These are phyloP conservation scores for Alentia gelatinosa DNA, from an alignment of 2,888 invertebrate species.

Conservation along the genomic window DNA sequence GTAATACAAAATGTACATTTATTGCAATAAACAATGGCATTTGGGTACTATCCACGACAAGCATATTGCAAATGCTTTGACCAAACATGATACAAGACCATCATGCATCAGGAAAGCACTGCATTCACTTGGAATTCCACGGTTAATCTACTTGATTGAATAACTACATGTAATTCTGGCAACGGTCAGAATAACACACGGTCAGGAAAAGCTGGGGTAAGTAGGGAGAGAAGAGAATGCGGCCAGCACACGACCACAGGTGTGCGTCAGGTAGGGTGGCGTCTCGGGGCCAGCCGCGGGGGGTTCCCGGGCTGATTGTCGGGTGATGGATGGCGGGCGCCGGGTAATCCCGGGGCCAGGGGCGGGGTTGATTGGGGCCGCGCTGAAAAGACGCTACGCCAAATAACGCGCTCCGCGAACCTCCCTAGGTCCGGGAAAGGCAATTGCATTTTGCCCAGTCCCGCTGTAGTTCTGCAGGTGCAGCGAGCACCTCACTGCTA, in stretches of 20 bases:
- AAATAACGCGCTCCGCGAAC: constrained; percentile 8
- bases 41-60: too few species aligned
- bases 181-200: too few species aligned
- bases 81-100: too few species aligned
- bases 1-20: too few species aligned
- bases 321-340: neutral
- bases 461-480: neutral
- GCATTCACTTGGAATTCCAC: too few species aligned
- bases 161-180: too few species aligned
- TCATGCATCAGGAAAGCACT: too few species aligned
- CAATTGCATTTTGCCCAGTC: constrained; percentile 28
- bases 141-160: too few species aligned
- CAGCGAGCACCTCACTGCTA: neutral
- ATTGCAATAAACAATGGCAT: too few species aligned
- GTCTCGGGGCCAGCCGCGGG: neutral
- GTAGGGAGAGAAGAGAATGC: neutral
- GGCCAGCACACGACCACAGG: neutral
- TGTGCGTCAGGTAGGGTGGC: neutral
- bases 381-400: neutral
- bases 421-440: neutral
- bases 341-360: neutral
- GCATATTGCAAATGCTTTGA: too few species aligned
- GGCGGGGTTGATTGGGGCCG: constrained; percentile 25
- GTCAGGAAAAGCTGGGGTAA: too few species aligned
- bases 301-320: neutral